Percentiles rank a stretch among this genome's conserved stretches.
Evolutionary conservation across 2,113 vertebrate species (phyloP).

Genomic region (Lampris incognitus): DNA sequence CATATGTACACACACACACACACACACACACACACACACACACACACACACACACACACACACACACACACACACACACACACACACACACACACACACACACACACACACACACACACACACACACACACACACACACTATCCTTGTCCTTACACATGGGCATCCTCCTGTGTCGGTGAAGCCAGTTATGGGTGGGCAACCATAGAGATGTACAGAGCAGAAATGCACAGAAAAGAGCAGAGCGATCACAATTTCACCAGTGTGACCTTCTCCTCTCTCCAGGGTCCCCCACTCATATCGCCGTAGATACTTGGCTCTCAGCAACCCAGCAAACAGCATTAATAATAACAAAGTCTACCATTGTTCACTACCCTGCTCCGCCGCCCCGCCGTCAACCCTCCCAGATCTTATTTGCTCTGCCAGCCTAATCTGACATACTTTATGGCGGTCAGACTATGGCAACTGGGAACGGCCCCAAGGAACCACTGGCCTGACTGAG

Average conservation of each 20-base stretch:
- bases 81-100: neutral
- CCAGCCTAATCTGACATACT: neutral
- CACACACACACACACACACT: neutral
- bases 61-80: neutral
- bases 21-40: neutral
- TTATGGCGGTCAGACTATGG: neutral
- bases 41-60: neutral
- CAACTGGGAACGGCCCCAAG: neutral
- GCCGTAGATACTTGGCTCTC: constrained; percentile 53
- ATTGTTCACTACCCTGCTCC: constrained; percentile 17
- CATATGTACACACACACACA: neutral
- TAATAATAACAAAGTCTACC: constrained; percentile 35
- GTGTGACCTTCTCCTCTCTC: constrained; percentile 70
- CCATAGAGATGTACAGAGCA: neutral
- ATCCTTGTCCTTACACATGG: neutral
- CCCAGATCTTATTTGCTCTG: constrained; percentile 1
- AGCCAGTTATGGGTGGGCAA: neutral
- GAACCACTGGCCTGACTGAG: neutral
- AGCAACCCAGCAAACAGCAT: constrained; percentile 45
- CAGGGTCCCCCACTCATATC: constrained; percentile 49
- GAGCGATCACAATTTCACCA: constrained; percentile 39
- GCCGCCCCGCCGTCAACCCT: neutral
- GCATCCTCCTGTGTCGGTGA: neutral
- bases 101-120: neutral
- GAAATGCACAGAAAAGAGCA: constrained; percentile 8